phyloP scores from a whole-genome alignment of 2,113 vertebrate genomes.

The Electrona antarctica region DNA sequence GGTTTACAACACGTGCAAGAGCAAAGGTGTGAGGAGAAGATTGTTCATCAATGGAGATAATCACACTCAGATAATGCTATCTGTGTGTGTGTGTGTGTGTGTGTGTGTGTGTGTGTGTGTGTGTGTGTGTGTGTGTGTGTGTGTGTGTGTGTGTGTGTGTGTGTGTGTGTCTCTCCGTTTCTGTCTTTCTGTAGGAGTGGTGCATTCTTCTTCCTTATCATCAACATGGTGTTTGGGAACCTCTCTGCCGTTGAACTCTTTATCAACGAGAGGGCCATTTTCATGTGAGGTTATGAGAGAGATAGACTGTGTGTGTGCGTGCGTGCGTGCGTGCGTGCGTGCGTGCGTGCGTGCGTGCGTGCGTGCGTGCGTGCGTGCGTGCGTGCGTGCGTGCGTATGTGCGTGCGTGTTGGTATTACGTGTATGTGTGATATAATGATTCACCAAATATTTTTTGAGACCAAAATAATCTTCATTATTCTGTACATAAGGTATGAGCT shows the following conservation, averaged over 20 bases:
- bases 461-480: neutral
- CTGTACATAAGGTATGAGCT: neutral
- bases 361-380: neutral
- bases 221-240: conserved; percentile 85
- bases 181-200: conserved; percentile 64
- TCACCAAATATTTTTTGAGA: neutral
- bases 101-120: too few relatives aligned
- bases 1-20: too few relatives aligned
- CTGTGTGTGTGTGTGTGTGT: too few relatives aligned
- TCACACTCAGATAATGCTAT: too few relatives aligned
- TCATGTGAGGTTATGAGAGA: conserved; percentile 73
- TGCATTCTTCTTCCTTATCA: conserved; percentile 83
- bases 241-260: conserved; percentile 84
- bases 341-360: neutral
- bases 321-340: conserved; percentile 1
- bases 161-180: conserved; percentile 3
- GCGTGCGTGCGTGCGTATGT: neutral
- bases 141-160: too few relatives aligned
- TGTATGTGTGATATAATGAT: too few relatives aligned
- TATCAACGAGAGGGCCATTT: conserved; percentile 80
- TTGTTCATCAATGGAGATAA: too few relatives aligned
- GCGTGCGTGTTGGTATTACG: too few relatives aligned
- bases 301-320: conserved; percentile 4
- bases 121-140: too few relatives aligned
- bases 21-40: too few relatives aligned